Base-by-base conservation (phyloP, 2,113 vertebrate species). In the Phocoena sinus region DNA sequence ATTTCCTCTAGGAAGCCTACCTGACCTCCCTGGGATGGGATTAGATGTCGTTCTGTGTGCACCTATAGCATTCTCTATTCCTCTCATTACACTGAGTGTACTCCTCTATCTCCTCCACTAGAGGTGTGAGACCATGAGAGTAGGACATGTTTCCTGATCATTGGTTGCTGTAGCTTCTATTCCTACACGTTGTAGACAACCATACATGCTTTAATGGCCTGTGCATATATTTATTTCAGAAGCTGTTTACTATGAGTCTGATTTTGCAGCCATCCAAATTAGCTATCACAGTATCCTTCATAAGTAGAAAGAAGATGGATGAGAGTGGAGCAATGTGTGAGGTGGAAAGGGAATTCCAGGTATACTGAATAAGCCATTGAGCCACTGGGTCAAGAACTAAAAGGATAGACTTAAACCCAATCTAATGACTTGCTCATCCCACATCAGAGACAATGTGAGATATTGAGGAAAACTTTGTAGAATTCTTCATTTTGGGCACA, bases 111-210 rank as follows among this genome's bases (percentile, higher is more conserved):
- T 91, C 28, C 6, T 4, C 18, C 0, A 2, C 41, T 41, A 58
- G 12, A 12, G 4, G 15, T 25, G 11, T 76, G 82, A 76, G 28
- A 5, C 38, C 23, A 38, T 5, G 31, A 79, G 3, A 76, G 25
- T 5, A 15, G 6, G 31, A 25, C 0, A 11, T n/a, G 0, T 20
- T 88, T 68, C 15, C 81, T 62, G 26, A 25, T 12, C 0, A 0
- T 53, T 53, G 18, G 1, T 53, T 53, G 18, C 17, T 53, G n/a
- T 15, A 56, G 41, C 18, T 31, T 13, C 4, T 73, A 1, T 31
- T 53, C 26, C 56, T 41, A 25, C 41, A 77, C 2, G 3, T 28
- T 9, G 0, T 4, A 23, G 71, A 56, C 2, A 41, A 63, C 6
- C 33, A 36, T 31, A 38, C 50, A 74, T 26, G 9, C 15, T 53